Conservation (phyloP, 2,113 vertebrate species). For the Pelecanoides urinatrix region DNA sequence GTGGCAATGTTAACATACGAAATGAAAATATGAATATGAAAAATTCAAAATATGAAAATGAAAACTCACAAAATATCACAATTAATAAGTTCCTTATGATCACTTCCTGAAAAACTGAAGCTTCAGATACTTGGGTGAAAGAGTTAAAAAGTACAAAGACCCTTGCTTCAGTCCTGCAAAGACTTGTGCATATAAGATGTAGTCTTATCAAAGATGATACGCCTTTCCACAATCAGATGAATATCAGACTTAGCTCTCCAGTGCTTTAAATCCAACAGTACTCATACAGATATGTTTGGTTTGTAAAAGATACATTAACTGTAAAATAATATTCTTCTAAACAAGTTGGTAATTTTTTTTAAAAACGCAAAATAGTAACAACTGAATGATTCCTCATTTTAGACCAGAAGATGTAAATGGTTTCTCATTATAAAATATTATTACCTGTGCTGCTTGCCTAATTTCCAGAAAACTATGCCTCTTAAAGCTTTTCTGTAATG, state of each 20-base stretch:
- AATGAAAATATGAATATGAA: too few relatives aligned
- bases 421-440: neutral
- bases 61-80: neutral
- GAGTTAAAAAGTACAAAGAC: neutral
- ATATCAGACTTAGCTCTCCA: neutral
- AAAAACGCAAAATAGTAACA: neutral
- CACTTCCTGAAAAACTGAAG: neutral
- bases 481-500: neutral
- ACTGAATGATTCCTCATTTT: neutral
- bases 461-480: neutral
- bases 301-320: neutral
- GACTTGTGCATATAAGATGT: neutral
- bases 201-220: neutral
- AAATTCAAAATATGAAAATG: too few relatives aligned
- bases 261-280: neutral
- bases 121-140: neutral
- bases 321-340: neutral
- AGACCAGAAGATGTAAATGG: neutral
- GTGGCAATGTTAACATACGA: neutral
- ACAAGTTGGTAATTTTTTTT: neutral
- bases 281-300: neutral
- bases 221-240: neutral
- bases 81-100: neutral
- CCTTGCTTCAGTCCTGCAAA: neutral
- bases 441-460: neutral